Percentiles rank a stretch among this genome's conserved stretches.
These are phyloP conservation scores for Oriolus oriolus DNA, from an alignment of 2,113 vertebrate species.

Conservation along the genomic window DNA sequence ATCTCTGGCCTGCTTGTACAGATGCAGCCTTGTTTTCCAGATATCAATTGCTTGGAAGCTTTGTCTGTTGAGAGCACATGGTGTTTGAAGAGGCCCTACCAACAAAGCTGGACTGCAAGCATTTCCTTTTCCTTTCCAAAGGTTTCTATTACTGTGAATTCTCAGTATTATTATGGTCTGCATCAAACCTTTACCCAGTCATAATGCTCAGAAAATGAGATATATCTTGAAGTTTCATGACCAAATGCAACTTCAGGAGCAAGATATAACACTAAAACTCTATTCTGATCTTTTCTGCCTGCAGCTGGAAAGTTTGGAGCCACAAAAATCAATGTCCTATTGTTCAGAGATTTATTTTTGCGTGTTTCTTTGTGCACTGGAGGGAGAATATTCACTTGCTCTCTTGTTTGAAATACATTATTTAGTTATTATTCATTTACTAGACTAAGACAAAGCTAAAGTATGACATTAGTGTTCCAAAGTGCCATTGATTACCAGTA, in stretches of 20 bases:
- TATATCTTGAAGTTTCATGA: not conserved
- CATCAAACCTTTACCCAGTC: not conserved
- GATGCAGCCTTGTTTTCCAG: not conserved
- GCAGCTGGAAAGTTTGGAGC: constrained; percentile 30
- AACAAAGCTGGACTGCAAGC: not conserved
- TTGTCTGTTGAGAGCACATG: not conserved
- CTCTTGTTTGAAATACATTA: constrained; percentile 47
- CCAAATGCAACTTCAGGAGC: not conserved
- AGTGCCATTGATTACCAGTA: constrained; percentile 55
- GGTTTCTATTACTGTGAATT: not conserved
- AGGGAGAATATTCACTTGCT: constrained; percentile 42
- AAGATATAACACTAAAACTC: not conserved
- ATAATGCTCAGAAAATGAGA: not conserved
- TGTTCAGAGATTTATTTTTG: constrained; percentile 45
- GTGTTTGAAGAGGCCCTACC: not conserved
- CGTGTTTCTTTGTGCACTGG: constrained; percentile 13
- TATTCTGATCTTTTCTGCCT: not conserved
- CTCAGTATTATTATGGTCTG: not conserved
- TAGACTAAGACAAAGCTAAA: constrained; percentile 30
- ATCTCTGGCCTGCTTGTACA: not conserved
- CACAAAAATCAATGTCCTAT: constrained; percentile 58
- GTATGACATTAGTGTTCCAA: constrained; percentile 48
- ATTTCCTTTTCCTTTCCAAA: not conserved
- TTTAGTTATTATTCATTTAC: constrained; percentile 59
- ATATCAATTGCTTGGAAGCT: not conserved